Conservation (phyloP, 92 coral and sea anemone genomes). For the Montipora capitata region DNA sequence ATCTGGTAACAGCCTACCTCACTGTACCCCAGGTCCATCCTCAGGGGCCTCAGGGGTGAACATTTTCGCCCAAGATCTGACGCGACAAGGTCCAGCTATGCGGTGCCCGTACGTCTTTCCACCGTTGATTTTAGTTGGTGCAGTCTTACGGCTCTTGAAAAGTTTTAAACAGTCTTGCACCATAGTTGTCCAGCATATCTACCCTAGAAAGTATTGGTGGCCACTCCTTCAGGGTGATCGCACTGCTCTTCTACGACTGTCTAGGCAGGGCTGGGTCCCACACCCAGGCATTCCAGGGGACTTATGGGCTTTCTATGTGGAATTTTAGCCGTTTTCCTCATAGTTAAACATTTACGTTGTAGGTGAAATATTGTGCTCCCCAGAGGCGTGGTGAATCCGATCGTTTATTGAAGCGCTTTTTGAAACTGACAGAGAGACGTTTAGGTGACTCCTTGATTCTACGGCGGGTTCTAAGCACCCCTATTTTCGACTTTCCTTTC, state of each 20-base stretch:
- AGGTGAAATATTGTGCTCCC: no score
- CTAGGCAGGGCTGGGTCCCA: background rate
- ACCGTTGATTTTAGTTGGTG: conserved; percentile 23
- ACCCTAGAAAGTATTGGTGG: no score
- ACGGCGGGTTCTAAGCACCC: no score
- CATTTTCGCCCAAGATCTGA: conserved; percentile 32
- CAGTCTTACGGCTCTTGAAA: conserved; percentile 16
- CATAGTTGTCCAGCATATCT: no score
- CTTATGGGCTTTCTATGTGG: background rate
- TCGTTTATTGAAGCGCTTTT: no score
- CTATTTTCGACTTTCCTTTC: no score
- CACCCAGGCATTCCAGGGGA: background rate
- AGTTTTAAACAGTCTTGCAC: background rate
- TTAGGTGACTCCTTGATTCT: no score
- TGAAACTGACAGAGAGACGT: no score
- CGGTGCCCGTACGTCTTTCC: conserved; percentile 63
- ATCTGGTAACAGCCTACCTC: conserved; percentile 21
- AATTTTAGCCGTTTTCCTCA: background rate
- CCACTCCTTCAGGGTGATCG: no score
- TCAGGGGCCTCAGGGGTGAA: conserved; percentile 31
- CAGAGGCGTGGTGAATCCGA: no score
- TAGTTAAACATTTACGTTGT: background rate
- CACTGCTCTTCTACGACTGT: no score
- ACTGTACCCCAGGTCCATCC: background rate
- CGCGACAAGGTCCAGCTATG: background rate